Conservation (phyloP, 2,797 vertebrate genomes). For the Aldrovandia affinis region DNA sequence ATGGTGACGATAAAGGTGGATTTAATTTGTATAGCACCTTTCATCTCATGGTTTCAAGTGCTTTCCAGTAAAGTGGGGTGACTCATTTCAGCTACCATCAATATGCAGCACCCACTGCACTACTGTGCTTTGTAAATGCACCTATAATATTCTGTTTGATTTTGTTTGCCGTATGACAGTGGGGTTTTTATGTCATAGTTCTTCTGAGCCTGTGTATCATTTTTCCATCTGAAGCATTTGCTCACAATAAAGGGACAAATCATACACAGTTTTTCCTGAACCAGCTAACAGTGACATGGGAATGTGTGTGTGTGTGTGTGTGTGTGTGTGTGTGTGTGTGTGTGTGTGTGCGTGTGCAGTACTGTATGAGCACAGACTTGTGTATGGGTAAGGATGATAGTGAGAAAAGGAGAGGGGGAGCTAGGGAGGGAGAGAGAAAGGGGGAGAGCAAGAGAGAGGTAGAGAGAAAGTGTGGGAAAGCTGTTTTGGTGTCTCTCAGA, state of each 20-base stretch:
- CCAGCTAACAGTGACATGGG: neutral
- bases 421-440: neutral
- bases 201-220: neutral
- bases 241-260: neutral
- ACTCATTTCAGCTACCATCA: neutral
- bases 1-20: no score
- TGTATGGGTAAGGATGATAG: neutral
- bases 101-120: neutral
- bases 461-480: neutral
- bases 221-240: neutral
- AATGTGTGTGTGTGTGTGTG: neutral
- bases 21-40: neutral
- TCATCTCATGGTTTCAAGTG: neutral
- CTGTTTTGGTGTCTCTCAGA: slow-evolving; percentile 7
- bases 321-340: neutral
- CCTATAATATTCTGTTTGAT: neutral
- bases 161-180: neutral
- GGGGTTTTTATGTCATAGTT: neutral
- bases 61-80: neutral
- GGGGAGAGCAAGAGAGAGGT: neutral
- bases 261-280: neutral
- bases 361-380: no score
- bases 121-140: neutral
- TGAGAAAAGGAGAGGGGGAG: neutral
- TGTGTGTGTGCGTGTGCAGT: no score